Base-by-base conservation (phyloP, 2,113 vertebrate genomes). In the Brachyistius frenatus region DNA sequence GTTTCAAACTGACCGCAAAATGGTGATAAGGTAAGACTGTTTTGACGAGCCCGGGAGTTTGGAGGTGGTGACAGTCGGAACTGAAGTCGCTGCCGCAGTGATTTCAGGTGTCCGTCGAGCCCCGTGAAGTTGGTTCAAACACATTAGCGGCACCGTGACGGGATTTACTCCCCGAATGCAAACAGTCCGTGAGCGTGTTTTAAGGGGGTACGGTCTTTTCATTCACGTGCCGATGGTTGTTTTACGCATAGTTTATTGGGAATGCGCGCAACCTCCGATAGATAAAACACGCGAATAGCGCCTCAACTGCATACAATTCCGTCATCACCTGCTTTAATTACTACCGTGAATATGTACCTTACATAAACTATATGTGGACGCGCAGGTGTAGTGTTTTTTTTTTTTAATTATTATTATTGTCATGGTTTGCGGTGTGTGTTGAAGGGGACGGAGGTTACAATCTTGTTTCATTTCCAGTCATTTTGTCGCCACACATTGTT, bases 11-110 rank as follows among this genome's bases (percentile, higher is more conserved):
- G 83, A 31, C 75, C 33, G 58, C 81, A 84, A 77, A 63, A 94
- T 93, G 92, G 79, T 92, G 91, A 85, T 81, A 93, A 93, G 94
- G 94, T 94, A 93, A 93, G 93, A 49, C 0, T 61, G 84, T 69
- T 23, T 13, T 15, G 64, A 23, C n/a, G 77, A 66, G 67, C 23
- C 58, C n/a, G 69, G 2, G 82, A 87, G 66, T 87, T 85, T 65
- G 30, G 64, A 69, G 72, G 4, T 39, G 52, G 64, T 81, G 70
- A 76, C 81, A 75, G 80, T 35, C 16, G 39, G 73, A n/a, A 44
- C 7, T 62, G 76, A 76, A 84, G 80, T 75, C 16, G 74, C 66
- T 88, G 89, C 92, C 81, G 89, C 89, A 91, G 91, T 89, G 87
- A 84, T 87, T 91, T 77, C 88, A 93, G 90, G 90, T 89, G 88